Percentiles rank a stretch among this genome's conserved stretches.
These are phyloP conservation scores for Cryptoprocta ferox DNA, from an alignment of 2,797 vertebrate genomes.

Conservation along the genomic window DNA sequence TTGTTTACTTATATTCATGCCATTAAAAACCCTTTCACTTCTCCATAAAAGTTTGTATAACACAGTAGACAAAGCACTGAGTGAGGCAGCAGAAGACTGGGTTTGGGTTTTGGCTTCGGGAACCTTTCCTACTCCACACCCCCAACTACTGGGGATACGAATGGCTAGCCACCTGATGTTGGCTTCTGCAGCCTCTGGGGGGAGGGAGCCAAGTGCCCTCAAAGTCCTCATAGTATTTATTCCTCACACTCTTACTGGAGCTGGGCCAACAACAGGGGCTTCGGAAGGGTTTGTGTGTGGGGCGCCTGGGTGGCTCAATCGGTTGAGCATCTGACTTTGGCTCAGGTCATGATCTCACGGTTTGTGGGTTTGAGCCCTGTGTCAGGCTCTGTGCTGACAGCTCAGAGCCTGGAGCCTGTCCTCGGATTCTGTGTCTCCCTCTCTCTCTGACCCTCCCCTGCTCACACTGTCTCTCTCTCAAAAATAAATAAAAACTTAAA, in stretches of 20 bases:
- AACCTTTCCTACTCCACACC: background rate
- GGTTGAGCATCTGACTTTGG: too few relatives aligned
- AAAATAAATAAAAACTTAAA: too few relatives aligned
- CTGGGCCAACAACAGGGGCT: background rate
- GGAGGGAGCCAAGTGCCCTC: background rate
- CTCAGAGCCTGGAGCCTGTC: too few relatives aligned
- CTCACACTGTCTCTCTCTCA: too few relatives aligned
- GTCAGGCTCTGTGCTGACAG: too few relatives aligned
- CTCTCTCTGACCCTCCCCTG: too few relatives aligned
- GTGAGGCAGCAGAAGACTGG: too few relatives aligned
- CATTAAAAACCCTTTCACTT: slow-evolving; percentile 16
- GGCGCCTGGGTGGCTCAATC: too few relatives aligned
- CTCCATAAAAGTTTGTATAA: background rate
- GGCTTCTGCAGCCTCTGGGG: background rate
- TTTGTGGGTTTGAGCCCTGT: too few relatives aligned
- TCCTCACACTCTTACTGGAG: background rate
- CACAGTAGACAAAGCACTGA: background rate
- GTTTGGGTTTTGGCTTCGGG: background rate
- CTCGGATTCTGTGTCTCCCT: too few relatives aligned
- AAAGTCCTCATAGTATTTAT: background rate
- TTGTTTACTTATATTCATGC: slow-evolving; percentile 54
- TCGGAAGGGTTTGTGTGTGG: background rate
- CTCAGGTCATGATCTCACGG: too few relatives aligned
- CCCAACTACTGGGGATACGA: background rate
- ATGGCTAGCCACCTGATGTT: background rate